These are phyloP conservation scores for Garra rufa DNA, from an alignment of 2,113 vertebrate species.

Conservation along the genomic window DNA sequence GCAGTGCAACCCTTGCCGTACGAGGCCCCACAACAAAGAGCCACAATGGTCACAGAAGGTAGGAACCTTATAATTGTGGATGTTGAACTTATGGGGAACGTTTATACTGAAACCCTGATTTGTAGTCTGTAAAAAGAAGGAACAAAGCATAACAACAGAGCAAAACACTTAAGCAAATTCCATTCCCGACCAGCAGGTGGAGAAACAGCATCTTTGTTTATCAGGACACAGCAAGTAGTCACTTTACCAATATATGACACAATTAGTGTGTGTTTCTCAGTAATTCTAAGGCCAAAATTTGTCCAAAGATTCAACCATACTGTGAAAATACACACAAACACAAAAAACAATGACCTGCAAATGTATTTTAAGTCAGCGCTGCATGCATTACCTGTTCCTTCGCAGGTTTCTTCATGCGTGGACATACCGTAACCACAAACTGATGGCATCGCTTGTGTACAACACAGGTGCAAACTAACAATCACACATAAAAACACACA, in stretches of 20 bases:
- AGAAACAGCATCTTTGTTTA: neutral
- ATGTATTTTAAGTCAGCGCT: neutral
- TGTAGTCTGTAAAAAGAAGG: slow-evolving; percentile 72
- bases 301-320: neutral
- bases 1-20: slow-evolving; percentile 94
- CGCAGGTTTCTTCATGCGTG: slow-evolving; percentile 87
- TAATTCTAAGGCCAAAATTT: neutral
- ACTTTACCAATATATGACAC: neutral
- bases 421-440: slow-evolving; percentile 93
- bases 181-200: slow-evolving; percentile 3
- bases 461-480: slow-evolving; percentile 93
- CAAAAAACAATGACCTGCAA: neutral
- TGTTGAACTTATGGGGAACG: slow-evolving; percentile 91
- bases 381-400: slow-evolving; percentile 78
- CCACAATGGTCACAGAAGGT: slow-evolving; percentile 98
- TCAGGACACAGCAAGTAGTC: neutral
- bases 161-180: neutral
- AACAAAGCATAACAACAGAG: neutral
- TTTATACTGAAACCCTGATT: slow-evolving; percentile 96
- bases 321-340: neutral
- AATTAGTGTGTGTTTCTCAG: slow-evolving; percentile 7
- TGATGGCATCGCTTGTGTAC: slow-evolving; percentile 98
- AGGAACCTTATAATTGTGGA: slow-evolving; percentile 95
- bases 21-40: slow-evolving; percentile 93
- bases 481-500: slow-evolving; percentile 16